phyloP scores from a whole-genome alignment of 2,888 invertebrate genomes.

The Dolomedes plantarius region DNA sequence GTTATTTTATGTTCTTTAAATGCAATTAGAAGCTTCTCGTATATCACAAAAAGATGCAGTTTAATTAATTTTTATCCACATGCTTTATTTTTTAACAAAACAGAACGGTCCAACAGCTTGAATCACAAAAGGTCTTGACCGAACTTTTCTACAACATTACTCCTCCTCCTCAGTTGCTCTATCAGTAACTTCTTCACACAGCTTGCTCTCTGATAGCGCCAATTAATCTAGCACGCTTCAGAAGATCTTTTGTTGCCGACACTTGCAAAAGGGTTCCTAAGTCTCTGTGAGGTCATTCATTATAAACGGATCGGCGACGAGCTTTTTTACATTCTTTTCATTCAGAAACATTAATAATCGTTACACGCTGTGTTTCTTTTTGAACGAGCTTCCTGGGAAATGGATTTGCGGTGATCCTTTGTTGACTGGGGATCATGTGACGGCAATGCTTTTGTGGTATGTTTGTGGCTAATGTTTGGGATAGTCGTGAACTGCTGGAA shows the following conservation, averaged over 20 bases:
- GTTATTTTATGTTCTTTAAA: no score
- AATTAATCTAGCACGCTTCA: constrained; percentile 52
- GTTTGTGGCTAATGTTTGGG: not conserved
- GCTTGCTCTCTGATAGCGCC: not conserved
- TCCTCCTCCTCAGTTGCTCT: not conserved
- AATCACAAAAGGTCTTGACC: not conserved
- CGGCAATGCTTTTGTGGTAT: not conserved
- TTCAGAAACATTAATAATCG: not conserved
- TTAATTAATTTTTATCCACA: no score
- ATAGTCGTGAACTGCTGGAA: not conserved
- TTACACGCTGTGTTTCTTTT: not conserved
- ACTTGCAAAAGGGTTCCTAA: not conserved
- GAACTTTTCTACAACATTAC: not conserved
- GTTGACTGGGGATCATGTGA: not conserved
- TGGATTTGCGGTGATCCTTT: not conserved
- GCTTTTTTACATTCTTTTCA: not conserved
- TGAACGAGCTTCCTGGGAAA: not conserved
- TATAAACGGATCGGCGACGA: constrained; percentile 3
- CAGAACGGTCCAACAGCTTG: not conserved
- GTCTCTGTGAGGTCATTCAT: constrained; percentile 3
- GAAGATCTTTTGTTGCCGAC: constrained; percentile 33
- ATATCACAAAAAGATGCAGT: no score
- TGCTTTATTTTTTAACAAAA: not conserved
- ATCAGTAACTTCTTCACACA: not conserved
- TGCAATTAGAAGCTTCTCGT: no score